These are phyloP conservation scores for Ganaspis sp. DNA, from an alignment of 1,140 invertebrate genomes.

Conservation along the genomic window DNA sequence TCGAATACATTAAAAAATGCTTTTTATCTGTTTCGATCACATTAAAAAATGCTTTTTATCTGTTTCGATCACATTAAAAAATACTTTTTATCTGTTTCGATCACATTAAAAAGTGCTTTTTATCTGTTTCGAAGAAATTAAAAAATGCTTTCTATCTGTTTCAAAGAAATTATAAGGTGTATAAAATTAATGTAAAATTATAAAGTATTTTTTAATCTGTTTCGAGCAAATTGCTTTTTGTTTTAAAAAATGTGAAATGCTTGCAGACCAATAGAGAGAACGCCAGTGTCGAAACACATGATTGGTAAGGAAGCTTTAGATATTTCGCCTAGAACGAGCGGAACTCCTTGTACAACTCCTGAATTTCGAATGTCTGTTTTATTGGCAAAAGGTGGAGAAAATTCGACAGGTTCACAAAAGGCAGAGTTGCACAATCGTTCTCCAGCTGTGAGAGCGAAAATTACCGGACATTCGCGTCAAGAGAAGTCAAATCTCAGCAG, in stretches of 20 bases:
- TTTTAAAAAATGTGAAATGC: constrained; percentile 32
- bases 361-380: constrained; percentile 85
- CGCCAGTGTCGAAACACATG: constrained; percentile 67
- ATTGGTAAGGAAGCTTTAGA: constrained; percentile 65
- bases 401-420: constrained; percentile 68
- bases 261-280: constrained; percentile 69
- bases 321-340: constrained; percentile 64
- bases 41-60: too few relatives aligned
- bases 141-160: too few relatives aligned
- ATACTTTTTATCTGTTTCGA: too few relatives aligned
- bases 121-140: too few relatives aligned
- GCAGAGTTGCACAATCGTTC: constrained; percentile 69
- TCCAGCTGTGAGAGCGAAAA: constrained; percentile 66
- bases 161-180: too few relatives aligned
- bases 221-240: too few relatives aligned
- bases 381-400: constrained; percentile 81
- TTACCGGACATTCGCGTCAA: constrained; percentile 66
- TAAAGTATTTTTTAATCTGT: too few relatives aligned
- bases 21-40: too few relatives aligned
- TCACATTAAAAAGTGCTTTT: too few relatives aligned
- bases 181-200: too few relatives aligned
- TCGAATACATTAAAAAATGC: too few relatives aligned
- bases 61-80: too few relatives aligned
- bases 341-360: constrained; percentile 68
- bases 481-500: constrained; percentile 68